Evolutionary conservation across 2,797 vertebrate species (phyloP), one percentile per base, ranked within the genome.

Genomic region (Macropodus opercularis): DNA sequence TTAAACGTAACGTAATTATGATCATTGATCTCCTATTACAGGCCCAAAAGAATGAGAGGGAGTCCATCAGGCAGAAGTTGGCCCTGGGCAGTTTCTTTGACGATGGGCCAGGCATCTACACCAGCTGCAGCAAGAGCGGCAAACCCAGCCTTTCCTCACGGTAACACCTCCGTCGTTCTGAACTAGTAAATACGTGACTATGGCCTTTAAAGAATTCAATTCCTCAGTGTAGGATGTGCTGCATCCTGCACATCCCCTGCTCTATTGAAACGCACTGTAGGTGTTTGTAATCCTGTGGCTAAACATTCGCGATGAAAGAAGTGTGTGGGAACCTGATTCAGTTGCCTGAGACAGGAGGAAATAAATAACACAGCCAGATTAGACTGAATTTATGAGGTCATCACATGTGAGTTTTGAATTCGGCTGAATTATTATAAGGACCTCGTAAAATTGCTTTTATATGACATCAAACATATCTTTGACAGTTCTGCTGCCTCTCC

Each of bases 21-120:
- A 59, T 31, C 0, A 27, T 27, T 31, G 12, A 12, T 77, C 40
- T 78, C 3, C 8, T 59, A 3, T 73, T 83, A 2, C 78, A 99
- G 97, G 97, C 97, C 88, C 97, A 99, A 87, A 98, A 98, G 92
- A 99, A 98, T 94, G 97, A 99, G 90, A 93, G 97, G 31, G 97
- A 99, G 88, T 99, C 96, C 39, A 99, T 99, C 91, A 89, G 97
- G 86, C 96, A 99, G 94, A 99, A 99, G 90, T 85, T 99, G 94
- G 97, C 97, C 4, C 92, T 98, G 79, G 97, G 97, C 75, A 97
- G 96, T 87, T 99, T 98, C 94, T 98, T 99, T n/a, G 97, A 98
- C n/a, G 97, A 98, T 89, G 97, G 97, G 69, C 97, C 96, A 0
- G 96, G 96, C 56, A 95, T 99, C 83, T 99, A 98, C 64, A 98